phyloP scores from a whole-genome alignment of 2,888 invertebrate genomes.

The Dorcus hopei region DNA sequence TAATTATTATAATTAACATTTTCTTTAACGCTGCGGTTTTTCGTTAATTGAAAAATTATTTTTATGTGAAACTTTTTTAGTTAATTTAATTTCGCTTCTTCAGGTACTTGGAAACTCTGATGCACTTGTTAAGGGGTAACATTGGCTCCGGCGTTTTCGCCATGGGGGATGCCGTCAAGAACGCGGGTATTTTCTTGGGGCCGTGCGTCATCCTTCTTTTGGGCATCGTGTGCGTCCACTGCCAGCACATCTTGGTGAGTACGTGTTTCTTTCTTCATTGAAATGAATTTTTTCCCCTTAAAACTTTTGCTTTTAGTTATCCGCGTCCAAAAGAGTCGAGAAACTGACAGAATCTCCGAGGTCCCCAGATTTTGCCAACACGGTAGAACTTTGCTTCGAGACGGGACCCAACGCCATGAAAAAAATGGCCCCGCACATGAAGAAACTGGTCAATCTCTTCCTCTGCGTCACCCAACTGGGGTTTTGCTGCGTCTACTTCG shows the following conservation, averaged over 20 bases:
- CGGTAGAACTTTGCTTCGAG: constrained; percentile 76
- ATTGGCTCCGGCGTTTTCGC: constrained; percentile 95
- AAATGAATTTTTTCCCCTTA: too few species aligned
- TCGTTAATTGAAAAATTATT: too few species aligned
- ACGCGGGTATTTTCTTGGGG: constrained; percentile 84
- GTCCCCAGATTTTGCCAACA: constrained; percentile 74
- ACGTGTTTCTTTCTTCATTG: neutral
- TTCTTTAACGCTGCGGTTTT: too few species aligned
- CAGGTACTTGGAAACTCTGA: constrained; percentile 83
- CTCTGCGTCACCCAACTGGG: constrained; percentile 95
- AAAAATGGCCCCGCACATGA: constrained; percentile 61
- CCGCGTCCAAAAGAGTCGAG: constrained; percentile 67
- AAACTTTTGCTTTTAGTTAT: constrained; percentile 53
- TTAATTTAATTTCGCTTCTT: neutral
- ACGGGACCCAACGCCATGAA: constrained; percentile 68
- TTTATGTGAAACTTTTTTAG: too few species aligned
- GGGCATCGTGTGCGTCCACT: constrained; percentile 84
- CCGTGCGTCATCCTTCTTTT: constrained; percentile 74
- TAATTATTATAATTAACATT: too few species aligned
- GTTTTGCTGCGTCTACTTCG: constrained; percentile 96
- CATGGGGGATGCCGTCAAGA: constrained; percentile 91
- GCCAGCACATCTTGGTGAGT: constrained; percentile 85
- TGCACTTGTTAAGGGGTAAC: constrained; percentile 92
- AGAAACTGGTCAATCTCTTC: constrained; percentile 76
- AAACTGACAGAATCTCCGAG: constrained; percentile 55